These are phyloP conservation scores for Atta cephalotes DNA, from an alignment of 1,140 invertebrate species.

Conservation along the genomic window DNA sequence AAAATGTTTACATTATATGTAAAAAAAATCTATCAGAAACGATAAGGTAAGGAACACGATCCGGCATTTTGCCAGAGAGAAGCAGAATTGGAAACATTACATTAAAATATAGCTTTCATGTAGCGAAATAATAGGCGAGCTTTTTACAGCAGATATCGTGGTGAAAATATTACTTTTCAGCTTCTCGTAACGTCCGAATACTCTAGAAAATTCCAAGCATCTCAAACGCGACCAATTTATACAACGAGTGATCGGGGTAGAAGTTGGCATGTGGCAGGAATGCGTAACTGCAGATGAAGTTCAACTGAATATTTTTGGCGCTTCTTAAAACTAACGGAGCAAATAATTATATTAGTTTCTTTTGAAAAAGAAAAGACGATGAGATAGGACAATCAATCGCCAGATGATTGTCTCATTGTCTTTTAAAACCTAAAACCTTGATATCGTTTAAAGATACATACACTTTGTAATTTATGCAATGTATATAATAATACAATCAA, in stretches of 20 bases:
- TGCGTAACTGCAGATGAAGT: slow-evolving; percentile 58
- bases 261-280: slow-evolving; percentile 23
- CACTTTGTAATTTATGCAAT: background rate
- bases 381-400: background rate
- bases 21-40: background rate
- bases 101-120: slow-evolving; percentile 19
- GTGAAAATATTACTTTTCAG: slow-evolving; percentile 38
- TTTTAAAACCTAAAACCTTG: background rate
- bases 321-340: slow-evolving; percentile 70
- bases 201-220: slow-evolving; percentile 53
- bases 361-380: background rate
- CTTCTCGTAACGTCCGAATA: background rate
- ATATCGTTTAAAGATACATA: background rate
- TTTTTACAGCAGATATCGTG: background rate
- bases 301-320: slow-evolving; percentile 57
- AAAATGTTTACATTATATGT: slow-evolving; percentile 1
- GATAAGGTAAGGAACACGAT: background rate
- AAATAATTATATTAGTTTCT: slow-evolving; percentile 74
- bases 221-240: slow-evolving; percentile 43
- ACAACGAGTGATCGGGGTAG: slow-evolving; percentile 32
- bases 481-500: background rate
- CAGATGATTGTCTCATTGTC: background rate
- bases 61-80: background rate
- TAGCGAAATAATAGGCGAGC: background rate
- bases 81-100: background rate